Base-by-base conservation (phyloP, 2,113 vertebrate species). In the Proterorhinus semilunaris region DNA sequence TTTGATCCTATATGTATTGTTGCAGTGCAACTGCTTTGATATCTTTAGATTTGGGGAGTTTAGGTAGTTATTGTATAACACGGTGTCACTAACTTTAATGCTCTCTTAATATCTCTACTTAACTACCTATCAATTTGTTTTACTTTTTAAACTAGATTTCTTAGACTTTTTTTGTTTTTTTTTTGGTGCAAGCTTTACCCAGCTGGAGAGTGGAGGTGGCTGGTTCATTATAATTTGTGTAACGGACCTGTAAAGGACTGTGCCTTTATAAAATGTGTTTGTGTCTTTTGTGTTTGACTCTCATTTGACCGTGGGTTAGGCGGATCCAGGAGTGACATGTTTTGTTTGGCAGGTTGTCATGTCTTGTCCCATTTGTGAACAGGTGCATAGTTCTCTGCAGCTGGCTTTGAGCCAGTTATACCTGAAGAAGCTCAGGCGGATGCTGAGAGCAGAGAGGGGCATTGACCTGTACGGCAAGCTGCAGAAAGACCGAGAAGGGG, bases 11-110 rank as follows among this genome's bases (percentile, higher is more conserved):
- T 78, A 70, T 17, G 36, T 48, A 71, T 65, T 53, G 51, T 75
- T 69, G 58, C 57, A 50, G 64, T 78, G 71, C 27, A 45, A 71
- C 54, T 55, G 42, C 61, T 53, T 62, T 71, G 27, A 74, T 77
- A n/a, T 57, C 68, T 81, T 86, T 84, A 51, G 16, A 77, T 85
- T 67, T 86, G 82, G 84, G 76, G 72, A 82, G 83, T 62, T 83
- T 59, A 75, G 52, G 88, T 91, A 91, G 91, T 92, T 89, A 91
- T 92, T 90, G 83, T 91, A 90, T 91, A 92, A 90, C 86, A 51
- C 53, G 1, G 11, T 68, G 52, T 73, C 27, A 55, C 21, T 71
- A 81, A 51, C 69, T 66, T 70, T 7, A 45, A 43, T n/a, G 27
- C 42, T 61, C 42, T 8, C 58, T 61, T 21, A 68, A 43, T 86